A percentile compares a stretch with the other conserved stretches of the same genome.
Conservation (phyloP, 2,888 invertebrate species). For the Doris montereyensis region DNA sequence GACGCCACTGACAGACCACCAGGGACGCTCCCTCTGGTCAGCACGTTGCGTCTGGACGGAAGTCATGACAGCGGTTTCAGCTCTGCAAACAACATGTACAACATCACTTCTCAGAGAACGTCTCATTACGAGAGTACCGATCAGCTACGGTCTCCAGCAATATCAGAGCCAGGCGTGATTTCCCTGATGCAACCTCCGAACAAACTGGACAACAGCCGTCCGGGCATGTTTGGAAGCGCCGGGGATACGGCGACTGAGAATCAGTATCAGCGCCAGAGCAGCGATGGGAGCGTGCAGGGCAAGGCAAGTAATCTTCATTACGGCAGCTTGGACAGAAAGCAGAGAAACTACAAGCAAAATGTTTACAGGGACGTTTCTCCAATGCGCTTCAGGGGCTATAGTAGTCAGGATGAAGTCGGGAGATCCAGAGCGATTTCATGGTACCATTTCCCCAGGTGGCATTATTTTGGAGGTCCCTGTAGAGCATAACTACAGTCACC, state of each 20-base stretch:
- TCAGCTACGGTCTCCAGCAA: constrained; percentile 58
- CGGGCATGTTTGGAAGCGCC: neutral
- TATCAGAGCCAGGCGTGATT: constrained; percentile 38
- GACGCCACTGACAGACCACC: too few species aligned
- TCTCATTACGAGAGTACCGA: constrained; percentile 69
- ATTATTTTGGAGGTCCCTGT: constrained; percentile 35
- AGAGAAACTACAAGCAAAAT: constrained; percentile 34
- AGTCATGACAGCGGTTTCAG: constrained; percentile 55
- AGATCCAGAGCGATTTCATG: too few species aligned
- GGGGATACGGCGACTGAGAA: constrained; percentile 36
- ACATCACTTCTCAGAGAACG: constrained; percentile 72
- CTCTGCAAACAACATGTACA: constrained; percentile 71
- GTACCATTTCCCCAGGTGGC: too few species aligned
- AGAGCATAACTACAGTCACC: constrained; percentile 28
- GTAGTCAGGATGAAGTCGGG: neutral
- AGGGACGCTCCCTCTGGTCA: too few species aligned
- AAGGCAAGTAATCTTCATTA: constrained; percentile 40
- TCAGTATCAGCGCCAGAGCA: neutral
- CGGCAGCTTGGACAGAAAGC: constrained; percentile 59
- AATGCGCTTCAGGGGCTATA: constrained; percentile 1
- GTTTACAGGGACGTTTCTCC: constrained; percentile 38
- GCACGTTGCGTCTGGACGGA: too few species aligned
- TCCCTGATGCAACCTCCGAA: constrained; percentile 17
- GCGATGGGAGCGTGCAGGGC: neutral
- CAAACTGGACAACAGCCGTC: neutral